Evolutionary conservation across 2,113 vertebrate species (phyloP).

Genomic region (Heterotis niloticus): DNA sequence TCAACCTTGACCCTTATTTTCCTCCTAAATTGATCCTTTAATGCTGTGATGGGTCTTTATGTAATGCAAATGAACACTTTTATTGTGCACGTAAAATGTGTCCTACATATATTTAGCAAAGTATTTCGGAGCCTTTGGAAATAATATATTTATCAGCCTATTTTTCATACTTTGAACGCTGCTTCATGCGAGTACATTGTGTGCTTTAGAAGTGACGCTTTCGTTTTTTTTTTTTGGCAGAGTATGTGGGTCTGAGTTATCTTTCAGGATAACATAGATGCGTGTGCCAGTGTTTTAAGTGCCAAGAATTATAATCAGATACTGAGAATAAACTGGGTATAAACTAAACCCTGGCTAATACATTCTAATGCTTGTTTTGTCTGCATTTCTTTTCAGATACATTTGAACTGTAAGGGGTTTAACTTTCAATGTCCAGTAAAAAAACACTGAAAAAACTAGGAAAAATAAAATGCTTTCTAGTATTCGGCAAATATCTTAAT

Average conservation of each 20-base stretch:
- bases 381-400: no score
- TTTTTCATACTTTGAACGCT: neutral
- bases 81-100: conserved; percentile 10
- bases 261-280: neutral
- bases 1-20: conserved; percentile 45
- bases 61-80: conserved; percentile 33
- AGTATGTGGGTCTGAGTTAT: neutral
- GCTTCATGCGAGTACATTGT: neutral
- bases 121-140: neutral
- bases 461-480: no score
- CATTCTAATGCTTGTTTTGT: no score
- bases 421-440: no score
- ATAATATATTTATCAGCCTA: neutral
- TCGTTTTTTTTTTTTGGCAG: neutral
- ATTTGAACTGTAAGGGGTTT: no score
- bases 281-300: neutral
- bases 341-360: no score
- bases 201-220: neutral
- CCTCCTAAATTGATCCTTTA: conserved; percentile 31
- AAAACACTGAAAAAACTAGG: no score
- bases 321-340: no score
- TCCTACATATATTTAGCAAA: neutral
- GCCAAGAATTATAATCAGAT: neutral
- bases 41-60: neutral
- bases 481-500: no score